Evolutionary conservation across 2,888 invertebrate genomes (phyloP), one percentile per base, ranked within the genome.

Genomic region (Drosophila quinaria): DNA sequence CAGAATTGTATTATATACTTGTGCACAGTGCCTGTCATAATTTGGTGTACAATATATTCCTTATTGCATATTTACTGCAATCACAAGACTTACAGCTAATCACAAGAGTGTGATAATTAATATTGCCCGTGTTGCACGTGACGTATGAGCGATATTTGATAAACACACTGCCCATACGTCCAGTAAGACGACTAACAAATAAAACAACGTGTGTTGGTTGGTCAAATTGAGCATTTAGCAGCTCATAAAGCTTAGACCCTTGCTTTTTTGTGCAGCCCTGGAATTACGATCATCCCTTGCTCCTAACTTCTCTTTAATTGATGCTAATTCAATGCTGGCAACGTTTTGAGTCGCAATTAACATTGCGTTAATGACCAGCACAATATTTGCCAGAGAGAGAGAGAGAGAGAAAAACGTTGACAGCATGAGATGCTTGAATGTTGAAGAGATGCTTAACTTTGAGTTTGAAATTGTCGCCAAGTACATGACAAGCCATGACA

Each of bases 121-220:
- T 71, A 81, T 78, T 70, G 60, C 51, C 61, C 50, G 54, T 46
- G 63, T 46, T 29, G 60, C 82, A 90, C 70, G 89, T 85, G 89
- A 71, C 83, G 84, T 88, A 82, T 88, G 62, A 68, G 83, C 62
- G 67, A 88, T 73, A 55, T 81, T 60, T 49, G 4, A 33, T 13
- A 9, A 15, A 35, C 42, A 65, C 13, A 44, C 88, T 70, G 56
- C 46, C 76, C 64, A 88, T 86, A 84, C 89, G 88, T 62, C 71
- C 11, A 25, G 71, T 66, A 13, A 13, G 13, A 22, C 10, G 22
- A 6, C 2, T 5, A n/a, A 25, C 9, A 35, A 44, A 6, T 2
- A 25, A 25, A 9, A 35, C 33, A 56, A 52, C 56, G 56, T 46
- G 35, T 60, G 44, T 35, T 35, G 5, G 39, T 33, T 29, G 8